Percentiles rank a stretch among this genome's conserved stretches.
These are phyloP conservation scores for Neoarius graeffei DNA, from an alignment of 2,113 vertebrate species.

Conservation along the genomic window DNA sequence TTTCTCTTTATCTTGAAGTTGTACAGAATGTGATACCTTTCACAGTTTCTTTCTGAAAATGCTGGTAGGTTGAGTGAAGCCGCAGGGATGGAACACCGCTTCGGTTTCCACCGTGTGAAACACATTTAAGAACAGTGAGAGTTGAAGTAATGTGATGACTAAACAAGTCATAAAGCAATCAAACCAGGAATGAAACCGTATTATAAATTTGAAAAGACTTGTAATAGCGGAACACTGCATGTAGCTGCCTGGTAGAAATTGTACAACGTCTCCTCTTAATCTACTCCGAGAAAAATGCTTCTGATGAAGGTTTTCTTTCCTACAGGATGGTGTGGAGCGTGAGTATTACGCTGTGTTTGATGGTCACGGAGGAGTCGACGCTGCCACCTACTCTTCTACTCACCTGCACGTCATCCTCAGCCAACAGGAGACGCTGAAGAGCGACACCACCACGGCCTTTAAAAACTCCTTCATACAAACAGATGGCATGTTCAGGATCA, in stretches of 20 bases:
- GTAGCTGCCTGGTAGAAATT: not conserved
- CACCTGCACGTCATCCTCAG: constrained; percentile 83
- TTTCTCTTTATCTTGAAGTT: not conserved
- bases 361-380: constrained; percentile 90
- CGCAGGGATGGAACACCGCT: not conserved
- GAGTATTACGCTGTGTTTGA: constrained; percentile 93
- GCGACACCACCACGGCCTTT: constrained; percentile 76
- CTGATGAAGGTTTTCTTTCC: not conserved
- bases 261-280: not conserved
- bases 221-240: not conserved
- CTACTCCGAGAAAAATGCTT: not conserved
- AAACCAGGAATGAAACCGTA: not conserved
- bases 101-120: not conserved
- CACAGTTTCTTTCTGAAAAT: not conserved
- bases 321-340: constrained; percentile 77
- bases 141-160: not conserved
- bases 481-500: constrained; percentile 86
- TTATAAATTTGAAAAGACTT: not conserved
- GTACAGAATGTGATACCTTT: not conserved
- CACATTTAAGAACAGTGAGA: not conserved
- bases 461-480: constrained; percentile 79
- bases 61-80: not conserved
- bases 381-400: constrained; percentile 81
- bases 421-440: constrained; percentile 71
- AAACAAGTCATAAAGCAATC: not conserved